phyloP scores from a whole-genome alignment of 2,888 invertebrate genomes.

The Pocota personata region DNA sequence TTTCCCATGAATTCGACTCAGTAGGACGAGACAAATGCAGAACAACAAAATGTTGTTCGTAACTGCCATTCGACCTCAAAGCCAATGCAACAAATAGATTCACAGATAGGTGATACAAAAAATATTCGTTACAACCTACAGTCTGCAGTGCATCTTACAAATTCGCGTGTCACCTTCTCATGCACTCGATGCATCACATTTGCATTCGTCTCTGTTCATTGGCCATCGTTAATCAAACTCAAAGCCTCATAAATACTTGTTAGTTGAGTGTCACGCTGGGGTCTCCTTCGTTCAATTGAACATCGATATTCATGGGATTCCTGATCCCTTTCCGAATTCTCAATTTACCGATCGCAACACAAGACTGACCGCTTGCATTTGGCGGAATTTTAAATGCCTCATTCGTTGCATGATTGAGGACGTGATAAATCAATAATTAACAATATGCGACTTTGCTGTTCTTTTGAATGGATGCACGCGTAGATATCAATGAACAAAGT shows the following conservation, averaged over 20 bases:
- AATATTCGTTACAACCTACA: slow-evolving; percentile 32
- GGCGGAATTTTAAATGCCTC: slow-evolving; percentile 63
- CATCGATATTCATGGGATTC: slow-evolving; percentile 52
- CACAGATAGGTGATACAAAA: slow-evolving; percentile 25
- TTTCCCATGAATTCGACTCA: slow-evolving; percentile 37
- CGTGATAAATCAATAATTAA: slow-evolving; percentile 74
- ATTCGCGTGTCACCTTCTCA: slow-evolving; percentile 72
- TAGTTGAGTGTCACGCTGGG: slow-evolving; percentile 66
- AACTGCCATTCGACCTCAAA: slow-evolving; percentile 35
- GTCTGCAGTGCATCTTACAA: slow-evolving; percentile 39
- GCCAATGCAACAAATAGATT: slow-evolving; percentile 54
- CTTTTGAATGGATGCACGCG: slow-evolving; percentile 23
- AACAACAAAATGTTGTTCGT: slow-evolving; percentile 1
- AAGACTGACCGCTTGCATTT: slow-evolving; percentile 23
- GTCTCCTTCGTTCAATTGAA: slow-evolving; percentile 48
- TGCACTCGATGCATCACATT: slow-evolving; percentile 68
- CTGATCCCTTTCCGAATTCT: slow-evolving; percentile 55
- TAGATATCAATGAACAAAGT: slow-evolving; percentile 27
- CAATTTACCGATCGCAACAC: slow-evolving; percentile 6
- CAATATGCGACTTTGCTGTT: slow-evolving; percentile 62
- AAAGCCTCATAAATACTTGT: slow-evolving; percentile 73
- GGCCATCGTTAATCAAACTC: slow-evolving; percentile 70
- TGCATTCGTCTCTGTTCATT: slow-evolving; percentile 63
- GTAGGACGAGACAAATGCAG: slow-evolving; percentile 46
- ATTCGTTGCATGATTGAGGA: slow-evolving; percentile 71